phyloP scores from a whole-genome alignment of 2,113 vertebrate genomes.

The Ibidorhyncha struthersii region DNA sequence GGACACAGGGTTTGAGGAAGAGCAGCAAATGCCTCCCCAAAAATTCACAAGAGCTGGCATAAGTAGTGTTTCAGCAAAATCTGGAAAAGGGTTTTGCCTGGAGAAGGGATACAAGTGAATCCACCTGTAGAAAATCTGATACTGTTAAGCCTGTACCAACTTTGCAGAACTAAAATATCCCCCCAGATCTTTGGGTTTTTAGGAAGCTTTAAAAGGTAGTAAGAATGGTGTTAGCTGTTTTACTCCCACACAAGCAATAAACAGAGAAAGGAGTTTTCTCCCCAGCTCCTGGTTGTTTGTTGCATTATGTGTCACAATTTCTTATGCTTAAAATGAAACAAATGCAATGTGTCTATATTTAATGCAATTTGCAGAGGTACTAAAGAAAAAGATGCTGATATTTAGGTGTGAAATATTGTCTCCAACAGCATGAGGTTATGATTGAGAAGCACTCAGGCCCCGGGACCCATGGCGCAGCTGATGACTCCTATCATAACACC shows the following conservation, averaged over 20 bases:
- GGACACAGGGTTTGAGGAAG: neutral
- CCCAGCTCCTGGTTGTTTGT: neutral
- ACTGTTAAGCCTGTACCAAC: neutral
- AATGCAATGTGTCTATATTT: rapidly evolving
- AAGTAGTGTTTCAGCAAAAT: neutral
- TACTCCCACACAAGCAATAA: neutral
- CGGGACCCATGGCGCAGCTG: rapidly evolving
- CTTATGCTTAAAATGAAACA: neutral
- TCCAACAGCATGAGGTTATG: neutral
- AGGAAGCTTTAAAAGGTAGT: neutral
- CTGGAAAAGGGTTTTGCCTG: neutral
- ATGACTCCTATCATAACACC: neutral
- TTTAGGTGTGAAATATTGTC: neutral
- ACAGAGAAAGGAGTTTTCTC: neutral
- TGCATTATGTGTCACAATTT: neutral
- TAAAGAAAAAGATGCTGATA: neutral
- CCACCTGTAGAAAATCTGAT: neutral
- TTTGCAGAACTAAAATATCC: neutral
- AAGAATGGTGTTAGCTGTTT: neutral
- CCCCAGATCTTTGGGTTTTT: neutral
- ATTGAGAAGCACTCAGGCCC: neutral
- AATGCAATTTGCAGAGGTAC: neutral
- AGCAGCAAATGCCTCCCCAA: neutral
- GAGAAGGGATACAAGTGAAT: neutral
- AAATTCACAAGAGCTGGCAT: neutral